Evolutionary conservation across 2,113 vertebrate species (phyloP), one percentile per base, ranked within the genome.

Genomic region (Clarias batrachus): DNA sequence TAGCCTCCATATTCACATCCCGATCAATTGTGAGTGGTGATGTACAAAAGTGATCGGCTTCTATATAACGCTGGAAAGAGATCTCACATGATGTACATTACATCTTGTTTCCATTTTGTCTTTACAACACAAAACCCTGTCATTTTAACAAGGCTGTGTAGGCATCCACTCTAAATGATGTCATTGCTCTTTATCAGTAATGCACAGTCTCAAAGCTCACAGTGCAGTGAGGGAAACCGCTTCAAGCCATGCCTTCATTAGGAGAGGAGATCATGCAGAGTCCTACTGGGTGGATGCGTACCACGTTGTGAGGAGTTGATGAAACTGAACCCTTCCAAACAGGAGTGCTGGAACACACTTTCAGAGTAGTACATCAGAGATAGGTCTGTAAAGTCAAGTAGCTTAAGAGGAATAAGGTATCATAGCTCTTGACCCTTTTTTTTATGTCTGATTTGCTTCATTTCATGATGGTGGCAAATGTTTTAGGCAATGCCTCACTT

Each of bases 301-400:
- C 48, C 7, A 7, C 48, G 48, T 48, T 48, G 48, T 48, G 48
- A 48, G 48, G 68, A 37, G 68, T 37, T 70, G 68, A 73, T 74
- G 71, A 52, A 48, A 25, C 71, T 14, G 41, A 52, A 25, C 41
- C 21, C 25, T 23, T 74, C 41, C 71, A 23, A 48, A 21, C 4
- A 27, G n/a, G 17, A 60, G 27, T 23, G 54, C 54, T 5, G 37
- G 56, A 57, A 37, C 63, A 56, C 27, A 56, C 66, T 12, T 19
- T 70, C 23, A 30, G 68, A 65, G 52, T 54, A 62, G 54, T 48
- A 27, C 37, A 27, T 33, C 19, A 60, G 71, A 78, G 84, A 41
- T 88, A 83, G 63, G 86, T 71, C 84, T 83, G 37, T 60, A 5
- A 54, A 60, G 71, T n/a, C 54, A 60, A 60, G 56, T 6, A n/a